Evolutionary conservation across 2,797 vertebrate genomes (phyloP), one percentile per base, ranked within the genome.

Genomic region (Acanthurus lineatus): DNA sequence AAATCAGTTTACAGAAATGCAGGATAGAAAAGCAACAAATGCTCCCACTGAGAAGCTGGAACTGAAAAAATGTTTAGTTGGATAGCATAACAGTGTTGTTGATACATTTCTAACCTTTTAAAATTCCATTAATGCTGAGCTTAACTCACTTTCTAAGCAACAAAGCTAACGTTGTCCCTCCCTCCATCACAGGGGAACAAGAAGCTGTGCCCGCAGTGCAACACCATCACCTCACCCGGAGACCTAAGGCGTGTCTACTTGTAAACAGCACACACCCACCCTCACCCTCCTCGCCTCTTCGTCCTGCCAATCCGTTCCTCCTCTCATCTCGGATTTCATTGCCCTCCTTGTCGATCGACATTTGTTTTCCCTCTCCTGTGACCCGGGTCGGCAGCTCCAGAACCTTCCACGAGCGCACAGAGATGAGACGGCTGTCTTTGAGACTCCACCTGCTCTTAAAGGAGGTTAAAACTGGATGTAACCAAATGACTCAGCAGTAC

Each of bases 161-260:
- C 9, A 12, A 19, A 22, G 9, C 76, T 84, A 70, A 88, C 58
- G 14, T 47, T 58, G 11, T 69, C n/a, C 79, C 45, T 86, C 22
- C 45, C 2, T 88, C 60, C 66, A 12, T 88, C 86, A 53, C 95
- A 99, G 98, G 98, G 98, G 81, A 98, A 98, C 91, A 99, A 99
- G 96, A 99, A 99, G 94, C 96, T 99, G 61, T 99, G 98, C 92
- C 98, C 98, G 52, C 98, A 99, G 95, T 99, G 98, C 92, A 99
- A 99, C 96, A 99, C 98, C 94, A 99, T 99, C 96, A 99, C 98
- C 5, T 98, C 98, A 19, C 98, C 98, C 0, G 98, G 98, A 91
- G 98, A 99, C 94, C 96, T 99, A 87, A 96, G 98, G 86, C 97
- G 98, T 68, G 98, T 99, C 91, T 99, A 99, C 95, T 97, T 99